Base-by-base conservation (phyloP, 2,797 vertebrate species). In the Pipistrellus pygmaeus region DNA sequence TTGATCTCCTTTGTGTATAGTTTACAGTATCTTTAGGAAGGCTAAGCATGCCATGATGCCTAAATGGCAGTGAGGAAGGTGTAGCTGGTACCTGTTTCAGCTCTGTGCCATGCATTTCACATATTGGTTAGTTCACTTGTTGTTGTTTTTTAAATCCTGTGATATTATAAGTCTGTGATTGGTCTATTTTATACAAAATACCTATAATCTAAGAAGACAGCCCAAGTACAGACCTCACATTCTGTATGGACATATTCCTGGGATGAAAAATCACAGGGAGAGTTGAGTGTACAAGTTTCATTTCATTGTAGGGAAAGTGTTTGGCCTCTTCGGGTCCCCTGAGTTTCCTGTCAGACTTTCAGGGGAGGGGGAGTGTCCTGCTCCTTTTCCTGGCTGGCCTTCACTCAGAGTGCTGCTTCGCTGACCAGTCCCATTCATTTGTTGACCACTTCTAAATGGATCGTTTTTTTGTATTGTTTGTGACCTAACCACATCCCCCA, bases 371-470 rank as follows among this genome's bases (percentile, higher is more conserved):
- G 5, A 1, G 3, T 23, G 30, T 23, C 64, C 18, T 23, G 15
- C 18, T 92, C 23, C 66, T 93, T 55, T 60, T 25, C n/a, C 46
- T 51, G 84, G 76, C 62, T 53, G 72, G 20, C 9, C 6, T 85
- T 68, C 3, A 2, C 62, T 69, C 27, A 1, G 4, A 44, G 72
- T 1, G 17, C 57, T 30, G 85, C 69, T 53, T 53, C 88, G 75
- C 25, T 72, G 80, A 66, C 38, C 53, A 4, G 57, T 75, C 93
- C 89, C 89, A 44, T 44, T 85, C 48, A 27, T 51, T 60, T 57
- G 35, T 57, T 85, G 94, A 89, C 91, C 84, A 91, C 76, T 95
- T 95, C 66, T 94, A 88, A 93, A 62, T 38, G 68, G 48, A 32
- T 32, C 4, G 3, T 96, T 76, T 91, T 92, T 57, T 57, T 94